phyloP scores from a whole-genome alignment of 2,797 vertebrate species.

The Pangasius djambal region DNA sequence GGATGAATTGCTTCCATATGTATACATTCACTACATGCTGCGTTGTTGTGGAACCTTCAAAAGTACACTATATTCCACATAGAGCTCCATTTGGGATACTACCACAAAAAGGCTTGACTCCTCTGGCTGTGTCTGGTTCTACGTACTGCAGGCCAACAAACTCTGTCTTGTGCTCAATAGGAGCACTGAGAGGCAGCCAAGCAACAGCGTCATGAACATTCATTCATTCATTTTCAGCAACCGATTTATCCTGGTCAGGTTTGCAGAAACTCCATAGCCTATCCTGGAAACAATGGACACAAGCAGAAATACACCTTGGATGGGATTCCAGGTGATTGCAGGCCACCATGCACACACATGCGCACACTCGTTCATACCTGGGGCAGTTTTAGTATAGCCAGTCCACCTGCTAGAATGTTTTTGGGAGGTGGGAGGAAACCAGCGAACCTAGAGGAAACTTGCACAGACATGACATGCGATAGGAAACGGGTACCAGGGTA shows the following conservation, averaged over 20 bases:
- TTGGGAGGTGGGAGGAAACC: background rate
- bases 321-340: background rate
- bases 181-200: background rate
- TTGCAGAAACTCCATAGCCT: background rate
- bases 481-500: background rate
- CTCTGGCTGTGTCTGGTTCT: background rate
- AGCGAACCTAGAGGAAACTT: background rate
- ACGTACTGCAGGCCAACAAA: background rate
- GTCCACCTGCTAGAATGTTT: background rate
- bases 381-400: background rate
- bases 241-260: background rate
- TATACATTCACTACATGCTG: background rate
- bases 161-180: background rate
- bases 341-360: background rate
- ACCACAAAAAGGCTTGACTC: background rate
- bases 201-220: background rate
- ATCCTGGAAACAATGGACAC: background rate
- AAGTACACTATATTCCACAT: background rate
- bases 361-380: background rate
- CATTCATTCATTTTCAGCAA: background rate
- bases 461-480: background rate
- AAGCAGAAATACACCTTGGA: background rate
- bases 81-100: background rate
- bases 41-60: background rate
- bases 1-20: background rate